These are phyloP conservation scores for Pseudomyrmex dendroicus DNA, from an alignment of 1,140 invertebrate genomes.

Conservation along the genomic window DNA sequence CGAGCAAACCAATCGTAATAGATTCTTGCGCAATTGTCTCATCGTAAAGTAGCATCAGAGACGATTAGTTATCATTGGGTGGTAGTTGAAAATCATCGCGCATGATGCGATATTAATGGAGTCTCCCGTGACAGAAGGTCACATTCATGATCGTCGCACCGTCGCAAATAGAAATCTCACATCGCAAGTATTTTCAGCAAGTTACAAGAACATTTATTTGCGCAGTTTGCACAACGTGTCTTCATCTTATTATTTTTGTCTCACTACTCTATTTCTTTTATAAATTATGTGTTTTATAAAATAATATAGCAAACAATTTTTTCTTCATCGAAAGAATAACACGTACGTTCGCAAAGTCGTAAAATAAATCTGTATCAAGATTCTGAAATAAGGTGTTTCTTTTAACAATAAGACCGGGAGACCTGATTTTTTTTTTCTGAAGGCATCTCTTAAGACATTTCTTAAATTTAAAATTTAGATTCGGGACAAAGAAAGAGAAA, in stretches of 20 bases:
- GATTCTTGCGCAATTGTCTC: conserved; percentile 56
- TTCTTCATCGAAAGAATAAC: background rate
- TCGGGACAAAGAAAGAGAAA: background rate
- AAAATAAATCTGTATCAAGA: background rate
- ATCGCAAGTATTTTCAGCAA: conserved; percentile 23
- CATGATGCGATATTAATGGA: conserved; percentile 53
- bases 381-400: conserved; percentile 14
- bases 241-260: background rate
- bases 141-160: conserved; percentile 27
- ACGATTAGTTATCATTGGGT: conserved; percentile 47
- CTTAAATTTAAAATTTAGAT: conserved; percentile 52
- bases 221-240: no score
- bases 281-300: background rate
- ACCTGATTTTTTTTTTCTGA: conserved; percentile 4
- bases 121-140: conserved; percentile 45
- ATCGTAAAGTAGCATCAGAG: conserved; percentile 48
- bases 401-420: conserved; percentile 1
- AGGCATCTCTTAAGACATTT: conserved; percentile 31
- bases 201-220: conserved; percentile 10
- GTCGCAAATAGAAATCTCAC: conserved; percentile 8
- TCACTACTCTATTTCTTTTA: background rate
- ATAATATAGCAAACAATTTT: background rate
- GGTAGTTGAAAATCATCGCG: conserved; percentile 45
- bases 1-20: conserved; percentile 28
- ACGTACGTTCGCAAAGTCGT: background rate